Base-by-base conservation (phyloP, 1,140 invertebrate species). In the Drosophila equinoxialis region DNA sequence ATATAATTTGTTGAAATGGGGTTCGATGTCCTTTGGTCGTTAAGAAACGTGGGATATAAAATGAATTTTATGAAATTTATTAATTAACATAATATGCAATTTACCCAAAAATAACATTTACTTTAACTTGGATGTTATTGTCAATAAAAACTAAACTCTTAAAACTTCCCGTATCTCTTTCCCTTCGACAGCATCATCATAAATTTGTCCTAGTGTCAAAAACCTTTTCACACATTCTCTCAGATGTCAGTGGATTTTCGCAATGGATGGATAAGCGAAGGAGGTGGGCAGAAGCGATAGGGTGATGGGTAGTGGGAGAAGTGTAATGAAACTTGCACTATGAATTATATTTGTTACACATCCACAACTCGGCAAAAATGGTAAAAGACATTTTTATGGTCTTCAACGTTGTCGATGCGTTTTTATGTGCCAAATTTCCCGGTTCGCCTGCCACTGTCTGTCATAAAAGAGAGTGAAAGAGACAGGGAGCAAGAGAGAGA, bases 361-460 rank as follows among this genome's bases (percentile, higher is more conserved):
- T 65, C 42, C 39, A 20, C 37, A 39, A 13, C 57, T 59, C 57
- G n/a, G 14, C 33, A n/a, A 59, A 59, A 59, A 59, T 59, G 57
- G 33, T 37, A 59, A 59, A 59, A 39, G 57, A 59, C 57, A 59
- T 39, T 59, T 59, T 59, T 59, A 59, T 6, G 35, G 48, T 23
- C 45, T 14, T 39, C 41, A 30, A 60, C 55, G 37, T 39, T 57
- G 57, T 58, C 57, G 57, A 58, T 59, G 58, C 17, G 20, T 41
- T 72, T 70, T 72, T 72, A 72, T 70, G 48, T 20, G 11, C 48
- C 14, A 57, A 62, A 72, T 72, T 72, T 70, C 69, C 68, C 71
- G 68, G 20, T 48, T 72, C n/a, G 39, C 33, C 64, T 42, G 7
- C 13, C 42, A 68, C 14, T 5, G 30, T 55, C 33, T 64, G 74